Evolutionary conservation across 2,797 vertebrate genomes (phyloP).

Genomic region (Hypotaenidia philippensis): DNA sequence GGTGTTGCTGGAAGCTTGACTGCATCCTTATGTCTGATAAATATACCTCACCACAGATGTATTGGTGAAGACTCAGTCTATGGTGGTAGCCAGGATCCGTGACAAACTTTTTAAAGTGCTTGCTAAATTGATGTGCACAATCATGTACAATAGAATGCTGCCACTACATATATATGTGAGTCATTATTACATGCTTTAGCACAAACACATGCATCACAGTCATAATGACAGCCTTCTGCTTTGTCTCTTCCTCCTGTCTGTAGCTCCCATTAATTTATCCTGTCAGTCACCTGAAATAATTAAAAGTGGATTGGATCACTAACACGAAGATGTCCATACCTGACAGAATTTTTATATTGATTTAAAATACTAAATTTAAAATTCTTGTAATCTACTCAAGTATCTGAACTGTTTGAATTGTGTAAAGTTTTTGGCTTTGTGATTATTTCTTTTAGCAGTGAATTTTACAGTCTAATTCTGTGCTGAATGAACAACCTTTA

Average conservation of each 20-base stretch:
- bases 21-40: not conserved
- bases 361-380: not conserved
- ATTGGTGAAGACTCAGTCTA: not conserved
- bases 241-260: not conserved
- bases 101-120: not conserved
- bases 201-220: rapidly evolving
- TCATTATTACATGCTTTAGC: not conserved
- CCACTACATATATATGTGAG: not conserved
- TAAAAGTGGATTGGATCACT: not conserved
- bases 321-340: not conserved
- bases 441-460: not conserved
- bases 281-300: not conserved
- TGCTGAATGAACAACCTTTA: not conserved
- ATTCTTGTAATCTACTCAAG: not conserved
- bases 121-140: not conserved
- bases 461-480: not conserved
- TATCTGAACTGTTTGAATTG: not conserved
- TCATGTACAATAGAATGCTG: not conserved
- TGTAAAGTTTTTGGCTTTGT: not conserved
- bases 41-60: not conserved
- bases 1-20: not conserved
- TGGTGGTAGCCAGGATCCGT: not conserved
- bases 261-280: not conserved
- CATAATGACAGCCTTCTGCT: not conserved
- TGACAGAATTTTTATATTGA: not conserved